Evolutionary conservation across 2,113 vertebrate genomes (phyloP).

Genomic region (Megaleporinus macrocephalus): DNA sequence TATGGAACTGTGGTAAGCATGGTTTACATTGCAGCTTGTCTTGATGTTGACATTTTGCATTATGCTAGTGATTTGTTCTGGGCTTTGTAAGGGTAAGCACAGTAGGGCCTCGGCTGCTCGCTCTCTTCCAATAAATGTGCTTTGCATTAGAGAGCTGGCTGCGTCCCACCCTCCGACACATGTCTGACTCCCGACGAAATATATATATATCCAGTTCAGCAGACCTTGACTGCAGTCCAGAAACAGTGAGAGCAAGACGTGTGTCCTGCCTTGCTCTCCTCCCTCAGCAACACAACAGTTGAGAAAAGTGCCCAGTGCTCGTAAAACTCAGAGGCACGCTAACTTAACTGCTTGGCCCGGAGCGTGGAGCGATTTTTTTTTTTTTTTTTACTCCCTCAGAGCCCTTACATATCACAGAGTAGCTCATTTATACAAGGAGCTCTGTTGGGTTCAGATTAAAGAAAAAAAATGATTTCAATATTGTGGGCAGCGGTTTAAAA

Average conservation of each 20-base stretch:
- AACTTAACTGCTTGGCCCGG: conserved; percentile 46
- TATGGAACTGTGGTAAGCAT: background rate
- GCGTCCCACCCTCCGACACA: background rate
- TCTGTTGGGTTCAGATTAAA: conserved; percentile 45
- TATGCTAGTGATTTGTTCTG: background rate
- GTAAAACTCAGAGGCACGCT: conserved; percentile 55
- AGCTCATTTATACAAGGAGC: conserved; percentile 53
- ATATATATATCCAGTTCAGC: conserved; percentile 2
- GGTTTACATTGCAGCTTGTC: background rate
- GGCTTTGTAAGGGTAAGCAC: background rate
- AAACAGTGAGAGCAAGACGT: conserved; percentile 11
- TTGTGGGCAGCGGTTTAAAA: no score
- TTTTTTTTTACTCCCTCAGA: conserved; percentile 26
- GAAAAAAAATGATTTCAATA: no score
- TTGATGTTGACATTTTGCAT: background rate
- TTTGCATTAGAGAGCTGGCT: conserved; percentile 7
- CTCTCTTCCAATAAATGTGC: conserved; percentile 2
- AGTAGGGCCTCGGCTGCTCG: background rate
- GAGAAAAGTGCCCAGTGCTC: background rate
- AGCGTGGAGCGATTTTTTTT: conserved; percentile 32
- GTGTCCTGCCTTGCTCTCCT: conserved; percentile 17
- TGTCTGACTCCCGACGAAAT: background rate
- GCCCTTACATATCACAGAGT: conserved; percentile 33
- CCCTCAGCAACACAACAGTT: background rate
- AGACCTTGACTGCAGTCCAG: conserved; percentile 11